Evolutionary conservation across 2,113 vertebrate genomes (phyloP), one percentile per base, ranked within the genome.

Genomic region (Hyperopisus bebe): DNA sequence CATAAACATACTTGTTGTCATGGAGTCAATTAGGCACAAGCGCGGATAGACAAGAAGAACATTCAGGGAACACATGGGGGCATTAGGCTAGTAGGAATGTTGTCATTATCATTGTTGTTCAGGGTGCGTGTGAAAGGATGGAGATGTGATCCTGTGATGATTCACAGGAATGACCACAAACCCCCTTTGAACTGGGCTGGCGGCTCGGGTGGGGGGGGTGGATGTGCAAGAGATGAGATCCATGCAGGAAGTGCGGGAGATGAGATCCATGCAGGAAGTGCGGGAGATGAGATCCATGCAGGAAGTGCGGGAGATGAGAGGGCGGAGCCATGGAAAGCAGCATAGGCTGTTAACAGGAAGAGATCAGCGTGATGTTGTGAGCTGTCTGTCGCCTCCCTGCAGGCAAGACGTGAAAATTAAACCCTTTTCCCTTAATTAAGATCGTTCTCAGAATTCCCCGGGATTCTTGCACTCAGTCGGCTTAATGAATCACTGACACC

Each of bases 351-450:
- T 11, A 83, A 21, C 42, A 47, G 82, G 82, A 84, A 42, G 31
- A 77, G 35, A 77, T 39, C 74, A 39, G 74, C 15, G 5, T 42
- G 35, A 39, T 42, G 74, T 42, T 42, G 5, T 19, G 35, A 17
- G 74, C 74, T 42, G 31, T 42, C 15, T 87, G 27, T 58, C 39
- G 31, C 86, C 62, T 62, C 46, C 42, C 82, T 85, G 42, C 44
- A 27, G 24, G n/a, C 82, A 19, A 19, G 15, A 19, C 5, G 35
- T 42, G 74, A 80, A 42, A 80, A 70, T 70, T 13, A 70, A 31
- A 70, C 31, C 74, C 50, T 44, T 53, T 53, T 55, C 48, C 46
- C 35, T 82, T 89, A 89, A 88, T 83, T 51, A 83, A 89, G 13
- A 82, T 89, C 74, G 7, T 24, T 15, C 47, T 31, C 50, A 21